Base-by-base conservation (phyloP, 2,888 invertebrate species). In the Patella pellucida region DNA sequence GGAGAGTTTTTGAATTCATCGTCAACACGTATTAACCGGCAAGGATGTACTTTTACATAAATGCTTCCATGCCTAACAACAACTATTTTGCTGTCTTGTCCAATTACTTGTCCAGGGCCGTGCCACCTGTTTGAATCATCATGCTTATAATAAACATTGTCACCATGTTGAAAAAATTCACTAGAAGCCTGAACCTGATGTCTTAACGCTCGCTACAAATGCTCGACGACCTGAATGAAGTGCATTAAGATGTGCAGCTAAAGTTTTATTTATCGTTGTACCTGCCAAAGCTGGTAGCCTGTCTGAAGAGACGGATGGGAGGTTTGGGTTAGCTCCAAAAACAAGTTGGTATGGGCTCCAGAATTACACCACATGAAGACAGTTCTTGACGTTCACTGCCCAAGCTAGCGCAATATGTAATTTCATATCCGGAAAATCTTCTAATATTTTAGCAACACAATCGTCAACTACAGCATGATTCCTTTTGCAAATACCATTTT, bases 21-120 rank as follows among this genome's bases (percentile, higher is more conserved):
- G 3, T 68, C 74, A 11, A 69, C 54, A 56, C 71, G 74, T 11
- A 73, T n/a, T 3, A 79, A 68, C 41, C 79, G 50, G 56, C 75
- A 79, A 11, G 75, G 75, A 62, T 75, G 78, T 19, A 79, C 79
- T 41, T 77, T 54, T 9, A 79, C 76, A 73, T 78, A 79, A 15
- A 70, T 68, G 23, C 74, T 52, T 52, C 54, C 54, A 52, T 52
- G 54, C 16, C 54, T 12, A 2, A 52, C 54, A 52, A 52, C 1
- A 16, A 79, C 73, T n/a, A 79, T 71, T 70, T 75, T 75, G 12
- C 79, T 78, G 75, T 78, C 77, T 72, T 77, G 82, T 68, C 68
- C 83, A 81, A 74, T 76, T 73, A 76, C 84, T 77, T 69, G 82
- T 76, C 71, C 76, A 81, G 69, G 79, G n/a, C 79, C 78, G 62